These are phyloP conservation scores for Stratiomys singularior DNA, from an alignment of 2,888 invertebrate species.

Conservation along the genomic window DNA sequence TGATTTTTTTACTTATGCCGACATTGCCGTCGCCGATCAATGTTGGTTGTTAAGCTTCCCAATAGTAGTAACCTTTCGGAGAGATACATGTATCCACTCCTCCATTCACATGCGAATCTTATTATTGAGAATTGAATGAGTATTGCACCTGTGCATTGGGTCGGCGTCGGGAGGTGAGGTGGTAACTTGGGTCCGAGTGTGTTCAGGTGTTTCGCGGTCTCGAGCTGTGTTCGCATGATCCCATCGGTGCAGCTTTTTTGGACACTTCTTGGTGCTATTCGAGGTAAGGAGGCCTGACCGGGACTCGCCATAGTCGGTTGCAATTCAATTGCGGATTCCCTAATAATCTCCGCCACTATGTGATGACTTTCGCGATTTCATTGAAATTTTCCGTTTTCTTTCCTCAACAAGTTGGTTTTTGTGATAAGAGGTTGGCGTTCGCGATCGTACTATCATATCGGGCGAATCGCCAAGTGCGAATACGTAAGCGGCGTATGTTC, in stretches of 20 bases:
- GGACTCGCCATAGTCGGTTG: not conserved
- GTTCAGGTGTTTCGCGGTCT: conserved; percentile 31
- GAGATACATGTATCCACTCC: no score
- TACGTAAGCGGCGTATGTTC: conserved; percentile 6
- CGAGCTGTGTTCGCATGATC: conserved; percentile 8
- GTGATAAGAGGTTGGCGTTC: conserved; percentile 9
- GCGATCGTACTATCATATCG: conserved; percentile 38
- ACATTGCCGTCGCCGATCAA: not conserved
- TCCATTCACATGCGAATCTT: not conserved
- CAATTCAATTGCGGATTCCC: not conserved
- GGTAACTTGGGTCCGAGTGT: not conserved
- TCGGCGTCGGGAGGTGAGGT: not conserved
- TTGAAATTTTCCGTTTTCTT: conserved; percentile 2
- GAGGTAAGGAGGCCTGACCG: not conserved
- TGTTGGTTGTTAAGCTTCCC: not conserved
- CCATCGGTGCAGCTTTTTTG: not conserved
- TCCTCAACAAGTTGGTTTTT: not conserved
- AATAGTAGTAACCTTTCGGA: conserved; percentile 10
- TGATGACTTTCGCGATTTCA: conserved; percentile 17
- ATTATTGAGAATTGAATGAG: not conserved
- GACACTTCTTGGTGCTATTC: not conserved
- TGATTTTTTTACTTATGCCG: not conserved
- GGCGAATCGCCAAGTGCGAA: conserved; percentile 13
- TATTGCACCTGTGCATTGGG: conserved; percentile 23
- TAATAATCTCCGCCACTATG: not conserved